phyloP scores from a whole-genome alignment of 2,113 vertebrate genomes.

The Crotalus tigris region DNA sequence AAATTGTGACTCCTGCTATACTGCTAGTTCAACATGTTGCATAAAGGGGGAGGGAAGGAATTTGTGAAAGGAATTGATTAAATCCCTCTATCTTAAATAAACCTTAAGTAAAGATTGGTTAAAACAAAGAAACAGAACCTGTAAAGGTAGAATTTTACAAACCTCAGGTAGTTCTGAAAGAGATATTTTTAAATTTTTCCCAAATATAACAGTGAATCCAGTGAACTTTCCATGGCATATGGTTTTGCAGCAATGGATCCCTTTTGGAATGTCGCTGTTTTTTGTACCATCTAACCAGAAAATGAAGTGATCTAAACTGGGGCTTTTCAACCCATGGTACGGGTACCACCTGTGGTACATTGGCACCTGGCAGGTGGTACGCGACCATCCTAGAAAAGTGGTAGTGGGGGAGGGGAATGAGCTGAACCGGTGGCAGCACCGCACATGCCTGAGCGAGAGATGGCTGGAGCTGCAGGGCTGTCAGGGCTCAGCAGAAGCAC shows the following conservation, averaged over 20 bases:
- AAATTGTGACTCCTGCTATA: not conserved
- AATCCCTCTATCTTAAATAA: not conserved
- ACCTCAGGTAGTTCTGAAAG: not conserved
- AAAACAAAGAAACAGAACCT: not conserved
- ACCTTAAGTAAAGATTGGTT: not conserved
- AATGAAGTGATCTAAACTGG: not conserved
- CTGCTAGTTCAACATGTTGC: not conserved
- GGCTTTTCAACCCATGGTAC: no score
- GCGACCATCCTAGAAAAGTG: no score
- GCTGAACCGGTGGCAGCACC: no score
- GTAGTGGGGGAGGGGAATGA: no score
- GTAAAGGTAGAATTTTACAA: not conserved
- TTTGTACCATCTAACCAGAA: not conserved
- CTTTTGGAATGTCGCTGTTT: not conserved
- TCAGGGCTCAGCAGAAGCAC: no score
- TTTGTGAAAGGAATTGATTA: not conserved
- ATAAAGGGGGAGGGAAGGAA: not conserved
- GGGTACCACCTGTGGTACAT: no score
- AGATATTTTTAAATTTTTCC: not conserved
- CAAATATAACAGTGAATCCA: not conserved
- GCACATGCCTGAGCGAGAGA: no score
- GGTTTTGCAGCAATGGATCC: not conserved
- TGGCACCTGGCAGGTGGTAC: no score
- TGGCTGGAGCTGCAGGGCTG: no score
- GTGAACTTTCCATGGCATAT: not conserved